phyloP scores from a whole-genome alignment of 1,140 invertebrate species.

The Asobara japonica region DNA sequence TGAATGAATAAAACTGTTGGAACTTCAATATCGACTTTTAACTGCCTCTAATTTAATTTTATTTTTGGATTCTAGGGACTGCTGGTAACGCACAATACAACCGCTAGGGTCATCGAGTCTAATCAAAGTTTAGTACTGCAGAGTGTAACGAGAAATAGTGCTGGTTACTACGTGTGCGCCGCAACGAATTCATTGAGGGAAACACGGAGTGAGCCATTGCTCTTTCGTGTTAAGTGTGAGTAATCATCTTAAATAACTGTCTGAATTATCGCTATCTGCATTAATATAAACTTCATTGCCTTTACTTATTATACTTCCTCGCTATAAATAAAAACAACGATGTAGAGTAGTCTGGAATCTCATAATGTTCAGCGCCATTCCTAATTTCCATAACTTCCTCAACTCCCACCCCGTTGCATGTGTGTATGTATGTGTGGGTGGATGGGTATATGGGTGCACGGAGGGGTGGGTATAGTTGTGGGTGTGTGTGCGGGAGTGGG shows the following conservation, averaged over 20 bases:
- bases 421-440: no score
- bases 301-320: neutral
- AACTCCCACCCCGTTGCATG: no score
- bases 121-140: conserved; percentile 75
- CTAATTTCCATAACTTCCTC: no score
- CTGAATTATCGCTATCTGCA: neutral
- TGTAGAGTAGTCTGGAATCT: no score
- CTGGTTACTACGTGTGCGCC: conserved; percentile 72
- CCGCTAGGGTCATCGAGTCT: conserved; percentile 73
- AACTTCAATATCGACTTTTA: neutral
- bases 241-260: conserved; percentile 39
- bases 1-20: conserved; percentile 11
- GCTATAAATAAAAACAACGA: no score
- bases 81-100: conserved; percentile 71
- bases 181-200: conserved; percentile 71
- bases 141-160: conserved; percentile 69
- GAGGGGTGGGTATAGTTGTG: no score
- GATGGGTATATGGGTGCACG: no score
- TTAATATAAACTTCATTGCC: neutral
- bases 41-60: neutral
- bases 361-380: no score
- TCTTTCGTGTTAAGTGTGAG: conserved; percentile 75
- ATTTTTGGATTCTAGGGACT: conserved; percentile 65
- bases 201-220: conserved; percentile 68
- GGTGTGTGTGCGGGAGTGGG: no score